A percentile compares a stretch with the other conserved stretches of the same genome.
These are phyloP conservation scores for Pimephales promelas DNA, from an alignment of 2,113 vertebrate species.

Conservation along the genomic window DNA sequence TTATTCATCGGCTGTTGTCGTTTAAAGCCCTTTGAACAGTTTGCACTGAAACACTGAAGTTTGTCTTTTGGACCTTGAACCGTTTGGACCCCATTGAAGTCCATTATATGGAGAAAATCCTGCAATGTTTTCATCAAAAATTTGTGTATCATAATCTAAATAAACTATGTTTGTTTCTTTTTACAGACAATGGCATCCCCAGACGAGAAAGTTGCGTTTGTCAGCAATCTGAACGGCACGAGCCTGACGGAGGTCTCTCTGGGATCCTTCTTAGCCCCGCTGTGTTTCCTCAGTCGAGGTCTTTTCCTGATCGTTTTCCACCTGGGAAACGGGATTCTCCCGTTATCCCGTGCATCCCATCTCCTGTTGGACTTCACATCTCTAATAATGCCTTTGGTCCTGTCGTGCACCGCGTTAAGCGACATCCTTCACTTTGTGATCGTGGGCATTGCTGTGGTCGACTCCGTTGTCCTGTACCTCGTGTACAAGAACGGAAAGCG, in stretches of 20 bases:
- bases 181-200: conserved; percentile 83
- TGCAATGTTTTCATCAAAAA: too few species aligned
- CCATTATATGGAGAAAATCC: too few species aligned
- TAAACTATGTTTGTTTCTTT: conserved; percentile 11
- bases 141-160: too few species aligned
- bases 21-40: too few species aligned
- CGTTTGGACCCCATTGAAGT: too few species aligned
- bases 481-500: conserved; percentile 69
- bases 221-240: conserved; percentile 91
- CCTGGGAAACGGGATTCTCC: conserved; percentile 63
- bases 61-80: too few species aligned
- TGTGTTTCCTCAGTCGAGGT: conserved; percentile 85
- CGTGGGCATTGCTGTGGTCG: conserved; percentile 60
- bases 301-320: conserved; percentile 79
- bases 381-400: conserved; percentile 80
- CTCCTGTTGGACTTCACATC: conserved; percentile 84
- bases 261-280: conserved; percentile 78
- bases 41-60: too few species aligned
- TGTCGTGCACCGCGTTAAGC: conserved; percentile 84
- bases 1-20: too few species aligned
- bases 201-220: conserved; percentile 86
- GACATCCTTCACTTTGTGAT: conserved; percentile 70
- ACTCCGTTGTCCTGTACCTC: conserved; percentile 64
- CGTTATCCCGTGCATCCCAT: conserved; percentile 66
- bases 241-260: conserved; percentile 82